Conservation (phyloP, 2,797 vertebrate species). For the Pangasius djambal region DNA sequence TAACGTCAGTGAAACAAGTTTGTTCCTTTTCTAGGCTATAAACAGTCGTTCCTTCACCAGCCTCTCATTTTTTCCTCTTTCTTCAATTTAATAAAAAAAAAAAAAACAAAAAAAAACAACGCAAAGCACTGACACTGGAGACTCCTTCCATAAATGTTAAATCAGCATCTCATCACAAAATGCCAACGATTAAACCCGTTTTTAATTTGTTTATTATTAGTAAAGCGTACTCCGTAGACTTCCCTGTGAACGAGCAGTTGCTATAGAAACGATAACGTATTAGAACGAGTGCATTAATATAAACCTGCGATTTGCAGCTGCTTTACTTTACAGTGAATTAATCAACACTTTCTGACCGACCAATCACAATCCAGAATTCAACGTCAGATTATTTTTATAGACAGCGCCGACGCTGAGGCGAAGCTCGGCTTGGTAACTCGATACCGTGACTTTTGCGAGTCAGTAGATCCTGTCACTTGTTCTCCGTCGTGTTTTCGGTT, state of each 20-base stretch:
- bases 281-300: neutral
- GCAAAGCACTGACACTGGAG: neutral
- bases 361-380: neutral
- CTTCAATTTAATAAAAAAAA: neutral
- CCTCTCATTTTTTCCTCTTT: neutral
- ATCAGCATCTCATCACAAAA: neutral
- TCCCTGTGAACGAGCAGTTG: neutral
- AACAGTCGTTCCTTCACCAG: neutral
- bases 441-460: conserved; percentile 27
- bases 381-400: neutral
- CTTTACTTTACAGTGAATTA: neutral
- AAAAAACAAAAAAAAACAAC: neutral
- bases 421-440: neutral
- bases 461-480: conserved; percentile 10
- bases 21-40: neutral
- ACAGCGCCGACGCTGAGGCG: neutral
- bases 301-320: neutral
- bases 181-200: neutral
- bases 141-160: neutral
- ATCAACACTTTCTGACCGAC: neutral
- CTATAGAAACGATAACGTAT: neutral
- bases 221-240: neutral
- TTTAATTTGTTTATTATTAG: neutral
- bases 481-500: conserved; percentile 39
- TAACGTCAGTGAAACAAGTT: neutral